Evolutionary conservation across 2,888 invertebrate genomes (phyloP), one percentile per base, ranked within the genome.

Genomic region (Myathropa florea): DNA sequence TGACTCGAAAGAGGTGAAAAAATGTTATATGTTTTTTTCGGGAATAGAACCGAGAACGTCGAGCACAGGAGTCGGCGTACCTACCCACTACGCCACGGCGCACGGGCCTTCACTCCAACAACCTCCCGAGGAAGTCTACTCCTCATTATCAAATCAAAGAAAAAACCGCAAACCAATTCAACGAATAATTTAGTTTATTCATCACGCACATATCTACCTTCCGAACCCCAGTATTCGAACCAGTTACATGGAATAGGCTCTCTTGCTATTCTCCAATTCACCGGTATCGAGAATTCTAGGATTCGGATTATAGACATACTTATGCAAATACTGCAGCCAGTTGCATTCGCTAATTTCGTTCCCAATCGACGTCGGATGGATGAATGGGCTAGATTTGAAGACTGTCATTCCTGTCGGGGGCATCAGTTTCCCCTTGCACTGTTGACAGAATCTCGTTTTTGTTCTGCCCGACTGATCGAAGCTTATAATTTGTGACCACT

Each of bases 271-370:
- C 21, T 65, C 84, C 21, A 84, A 55, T 26, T 84, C 65, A 12
- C n/a, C 23, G 14, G 84, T 84, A 55, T 84, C 84, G 21, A 84
- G 18, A 46, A 84, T 84, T 23, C 60, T 65, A n/a, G 84, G 84
- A 0, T 63, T 70, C 3, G 76, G 84, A 65, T 67, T 76, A 18
- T 72, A 67, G n/a, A 84, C 84, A 57, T 84, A 84, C 61, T 46
- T 72, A 55, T 71, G 75, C 23, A 84, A 67, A 21, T 84, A 84
- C n/a, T 76, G 39, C 1, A 63, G 4, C 84, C 84, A 84, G 14
- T 61, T 84, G 30, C 81, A 67, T 28, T 81, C 77, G 39, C 18
- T 68, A 0, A 53, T 55, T n/a, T 78, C 64, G 9, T 30, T 73
- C 6, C 64, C 24, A 23, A 36, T 24, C 10, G 24, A 3, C 21